Base-by-base conservation (phyloP, 2,888 invertebrate genomes). In the Unio pictorum region DNA sequence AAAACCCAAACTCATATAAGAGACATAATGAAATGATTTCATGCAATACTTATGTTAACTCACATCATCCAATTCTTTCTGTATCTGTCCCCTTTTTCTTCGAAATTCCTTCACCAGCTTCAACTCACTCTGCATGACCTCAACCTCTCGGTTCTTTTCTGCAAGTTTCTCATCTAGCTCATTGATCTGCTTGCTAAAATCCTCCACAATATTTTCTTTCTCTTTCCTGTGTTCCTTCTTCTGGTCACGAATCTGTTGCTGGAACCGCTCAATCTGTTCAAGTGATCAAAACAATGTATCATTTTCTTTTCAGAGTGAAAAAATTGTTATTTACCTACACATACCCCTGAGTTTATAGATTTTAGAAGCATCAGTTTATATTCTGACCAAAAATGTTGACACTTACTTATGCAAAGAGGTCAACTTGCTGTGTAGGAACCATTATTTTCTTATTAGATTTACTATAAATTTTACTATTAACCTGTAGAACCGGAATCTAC, bases 51-150 rank as follows among this genome's bases (percentile, higher is more conserved):
- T 45, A 45, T 45, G 11, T 26, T 58, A 23, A 64, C 77, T 73
- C 69, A 89, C 90, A 83, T 90, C 89, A 71, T 90, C 89, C n/a
- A 90, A 76, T 70, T 90, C 90, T 68, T 86, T 88, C 75, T 89
- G 89, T 89, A 90, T 89, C 71, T 87, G 86, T 54, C 83, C 87
- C 58, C 89, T 75, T 69, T 89, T 88, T 59, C 86, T 80, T 11
- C 88, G 73, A 78, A 90, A 90, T 69, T 90, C 90, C 70, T 89
- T 89, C 26, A 90, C 88, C 73, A 86, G 79, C 81, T 89, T 88
- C 34, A 90, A 82, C 71, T 90, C 90, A 66, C 82, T 87, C 68
- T 89, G 87, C 83, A 89, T 83, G 20, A 88, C 73, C 45, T 88
- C 86, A 23, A 89, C 84, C 69, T 90, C 89, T 54, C 86, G 76